phyloP scores from a whole-genome alignment of 2,888 invertebrate genomes.

The Nomada ruficornis region DNA sequence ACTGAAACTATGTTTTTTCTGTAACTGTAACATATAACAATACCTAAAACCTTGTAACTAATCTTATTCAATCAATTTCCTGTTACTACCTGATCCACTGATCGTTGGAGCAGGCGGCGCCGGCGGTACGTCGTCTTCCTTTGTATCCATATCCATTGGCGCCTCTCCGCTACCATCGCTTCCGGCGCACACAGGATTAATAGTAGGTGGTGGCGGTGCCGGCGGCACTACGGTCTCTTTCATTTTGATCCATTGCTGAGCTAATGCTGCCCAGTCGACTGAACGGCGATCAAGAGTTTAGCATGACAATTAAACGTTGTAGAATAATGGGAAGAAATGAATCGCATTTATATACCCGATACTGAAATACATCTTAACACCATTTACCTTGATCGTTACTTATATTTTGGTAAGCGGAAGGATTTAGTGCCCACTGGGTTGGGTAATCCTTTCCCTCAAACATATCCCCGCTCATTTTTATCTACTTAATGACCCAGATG shows the following conservation, averaged over 20 bases:
- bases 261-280: slow-evolving; percentile 98
- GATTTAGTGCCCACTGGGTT: slow-evolving; percentile 93
- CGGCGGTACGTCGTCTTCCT: slow-evolving; percentile 86
- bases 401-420: slow-evolving; percentile 92
- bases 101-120: slow-evolving; percentile 83
- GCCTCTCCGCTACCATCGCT: slow-evolving; percentile 91
- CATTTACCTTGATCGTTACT: slow-evolving; percentile 89
- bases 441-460: slow-evolving; percentile 88
- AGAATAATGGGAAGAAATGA: slow-evolving; percentile 5
- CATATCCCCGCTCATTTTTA: slow-evolving; percentile 82
- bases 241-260: slow-evolving; percentile 99
- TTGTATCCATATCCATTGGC: slow-evolving; percentile 94
- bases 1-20: background rate
- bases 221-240: slow-evolving; percentile 90
- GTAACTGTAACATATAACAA: background rate
- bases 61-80: background rate
- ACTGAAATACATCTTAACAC: slow-evolving; percentile 9
- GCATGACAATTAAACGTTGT: slow-evolving; percentile 19
- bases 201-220: slow-evolving; percentile 87
- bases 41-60: background rate
- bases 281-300: slow-evolving; percentile 62
- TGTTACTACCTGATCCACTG: slow-evolving; percentile 79
- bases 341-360: slow-evolving; percentile 1
- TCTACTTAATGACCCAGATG: slow-evolving; percentile 36
- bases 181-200: slow-evolving; percentile 82